These are phyloP conservation scores for Drosophila ezoana DNA, from an alignment of 2,888 invertebrate species.

Conservation along the genomic window DNA sequence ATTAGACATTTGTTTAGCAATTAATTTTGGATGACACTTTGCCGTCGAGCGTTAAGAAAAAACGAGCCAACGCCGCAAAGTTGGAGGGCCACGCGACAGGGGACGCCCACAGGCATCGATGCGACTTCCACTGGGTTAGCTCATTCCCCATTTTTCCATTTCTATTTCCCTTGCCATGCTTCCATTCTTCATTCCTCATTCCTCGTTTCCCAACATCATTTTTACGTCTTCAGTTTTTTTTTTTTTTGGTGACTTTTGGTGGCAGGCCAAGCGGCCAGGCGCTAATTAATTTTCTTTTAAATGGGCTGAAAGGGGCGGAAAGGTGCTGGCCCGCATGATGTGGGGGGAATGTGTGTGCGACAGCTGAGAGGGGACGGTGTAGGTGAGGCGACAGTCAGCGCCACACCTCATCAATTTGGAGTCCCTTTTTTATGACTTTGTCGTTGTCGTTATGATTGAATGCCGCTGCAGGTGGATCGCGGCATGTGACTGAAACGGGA, in stretches of 20 bases:
- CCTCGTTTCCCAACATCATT: constrained; percentile 39
- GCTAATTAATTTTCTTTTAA: constrained; percentile 80
- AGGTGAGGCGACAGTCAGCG: constrained; percentile 56
- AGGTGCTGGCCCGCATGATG: constrained; percentile 30
- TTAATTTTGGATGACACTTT: constrained; percentile 77
- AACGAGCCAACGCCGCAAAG: constrained; percentile 33
- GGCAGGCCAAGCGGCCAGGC: constrained; percentile 70
- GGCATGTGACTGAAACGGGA: constrained; percentile 14
- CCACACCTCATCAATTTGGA: constrained; percentile 73
- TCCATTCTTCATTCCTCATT: constrained; percentile 20
- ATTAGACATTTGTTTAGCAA: constrained; percentile 82
- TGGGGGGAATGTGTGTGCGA: constrained; percentile 7
- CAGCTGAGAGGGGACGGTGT: neutral
- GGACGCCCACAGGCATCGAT: constrained; percentile 46
- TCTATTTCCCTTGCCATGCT: constrained; percentile 7
- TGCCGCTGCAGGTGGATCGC: constrained; percentile 55
- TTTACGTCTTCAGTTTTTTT: constrained; percentile 39
- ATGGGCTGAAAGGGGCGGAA: constrained; percentile 53
- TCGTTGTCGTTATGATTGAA: constrained; percentile 63
- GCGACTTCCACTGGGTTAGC: constrained; percentile 5
- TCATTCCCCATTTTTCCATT: constrained; percentile 4
- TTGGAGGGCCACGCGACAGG: constrained; percentile 44
- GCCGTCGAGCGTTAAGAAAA: constrained; percentile 38
- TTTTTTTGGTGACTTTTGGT: constrained; percentile 48
- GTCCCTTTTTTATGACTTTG: constrained; percentile 59